These are phyloP conservation scores for Acinonyx jubatus DNA, from an alignment of 2,113 vertebrate species.

Conservation along the genomic window DNA sequence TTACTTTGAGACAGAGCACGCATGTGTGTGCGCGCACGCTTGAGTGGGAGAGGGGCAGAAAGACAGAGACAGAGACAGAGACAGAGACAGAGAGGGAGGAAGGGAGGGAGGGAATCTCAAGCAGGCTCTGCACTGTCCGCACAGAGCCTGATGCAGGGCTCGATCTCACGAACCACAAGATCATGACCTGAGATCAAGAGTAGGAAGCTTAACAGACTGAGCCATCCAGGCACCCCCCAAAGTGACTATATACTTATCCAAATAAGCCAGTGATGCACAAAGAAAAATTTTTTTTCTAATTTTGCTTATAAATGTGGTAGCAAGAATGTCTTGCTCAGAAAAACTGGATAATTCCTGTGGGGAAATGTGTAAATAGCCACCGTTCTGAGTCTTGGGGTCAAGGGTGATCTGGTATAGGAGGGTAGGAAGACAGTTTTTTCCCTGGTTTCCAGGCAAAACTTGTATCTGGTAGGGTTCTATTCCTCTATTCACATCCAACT, in stretches of 20 bases:
- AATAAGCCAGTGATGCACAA: background rate
- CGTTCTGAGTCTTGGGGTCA: background rate
- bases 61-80: too few species aligned
- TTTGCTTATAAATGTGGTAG: conserved; percentile 35
- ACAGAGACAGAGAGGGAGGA: too few species aligned
- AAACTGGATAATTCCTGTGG: background rate
- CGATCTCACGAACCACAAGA: too few species aligned
- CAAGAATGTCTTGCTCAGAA: conserved; percentile 10
- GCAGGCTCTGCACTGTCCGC: too few species aligned
- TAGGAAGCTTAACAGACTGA: too few species aligned
- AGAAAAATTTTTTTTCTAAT: conserved; percentile 27
- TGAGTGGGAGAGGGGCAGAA: too few species aligned
- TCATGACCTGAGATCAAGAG: too few species aligned
- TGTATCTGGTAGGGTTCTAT: background rate
- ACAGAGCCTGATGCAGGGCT: too few species aligned
- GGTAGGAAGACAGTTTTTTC: conserved; percentile 2
- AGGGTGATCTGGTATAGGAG: background rate
- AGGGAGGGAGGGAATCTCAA: too few species aligned
- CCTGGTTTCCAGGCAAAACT: background rate
- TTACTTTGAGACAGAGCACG: too few species aligned
- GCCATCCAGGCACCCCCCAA: too few species aligned
- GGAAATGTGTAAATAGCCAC: background rate
- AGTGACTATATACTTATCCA: background rate
- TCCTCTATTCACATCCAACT: conserved; percentile 19
- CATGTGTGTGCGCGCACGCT: too few species aligned